A percentile compares a stretch with the other conserved stretches of the same genome.
Conservation (phyloP, 2,797 vertebrate species). For the Enteromius unitaeniatus region DNA sequence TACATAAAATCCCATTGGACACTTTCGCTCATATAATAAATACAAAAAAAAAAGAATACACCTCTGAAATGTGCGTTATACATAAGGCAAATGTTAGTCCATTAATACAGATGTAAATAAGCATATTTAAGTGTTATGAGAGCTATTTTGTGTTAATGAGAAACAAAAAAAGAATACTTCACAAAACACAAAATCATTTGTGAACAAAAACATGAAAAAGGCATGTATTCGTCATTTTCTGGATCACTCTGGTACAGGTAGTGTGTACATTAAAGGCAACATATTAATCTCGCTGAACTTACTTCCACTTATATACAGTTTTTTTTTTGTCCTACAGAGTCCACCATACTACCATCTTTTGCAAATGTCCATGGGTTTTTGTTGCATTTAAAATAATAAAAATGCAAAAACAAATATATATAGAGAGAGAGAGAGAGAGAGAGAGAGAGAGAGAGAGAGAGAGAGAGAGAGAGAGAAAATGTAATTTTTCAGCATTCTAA, state of each 20-base stretch:
- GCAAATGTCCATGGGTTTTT: neutral
- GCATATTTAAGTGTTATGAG: neutral
- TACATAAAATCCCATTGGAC: neutral
- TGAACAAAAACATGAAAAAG: neutral
- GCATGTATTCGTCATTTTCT: neutral
- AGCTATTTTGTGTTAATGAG: conserved; percentile 1
- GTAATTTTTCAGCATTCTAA: neutral
- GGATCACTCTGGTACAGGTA: neutral
- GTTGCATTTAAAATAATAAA: neutral
- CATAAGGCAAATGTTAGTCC: neutral
- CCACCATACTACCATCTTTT: neutral
- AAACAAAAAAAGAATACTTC: neutral
- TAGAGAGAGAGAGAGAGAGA: no score
- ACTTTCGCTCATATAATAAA: neutral
- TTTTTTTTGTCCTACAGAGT: neutral
- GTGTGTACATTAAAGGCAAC: neutral
- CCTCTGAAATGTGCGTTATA: neutral
- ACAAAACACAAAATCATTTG: neutral
- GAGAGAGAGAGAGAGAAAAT: no score
- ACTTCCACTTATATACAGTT: neutral
- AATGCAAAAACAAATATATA: neutral
- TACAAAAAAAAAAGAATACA: neutral
- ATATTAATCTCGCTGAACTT: neutral
- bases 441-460: no score
- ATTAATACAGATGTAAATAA: neutral